phyloP scores from a whole-genome alignment of 2,113 vertebrate species.

The Spermophilus dauricus region DNA sequence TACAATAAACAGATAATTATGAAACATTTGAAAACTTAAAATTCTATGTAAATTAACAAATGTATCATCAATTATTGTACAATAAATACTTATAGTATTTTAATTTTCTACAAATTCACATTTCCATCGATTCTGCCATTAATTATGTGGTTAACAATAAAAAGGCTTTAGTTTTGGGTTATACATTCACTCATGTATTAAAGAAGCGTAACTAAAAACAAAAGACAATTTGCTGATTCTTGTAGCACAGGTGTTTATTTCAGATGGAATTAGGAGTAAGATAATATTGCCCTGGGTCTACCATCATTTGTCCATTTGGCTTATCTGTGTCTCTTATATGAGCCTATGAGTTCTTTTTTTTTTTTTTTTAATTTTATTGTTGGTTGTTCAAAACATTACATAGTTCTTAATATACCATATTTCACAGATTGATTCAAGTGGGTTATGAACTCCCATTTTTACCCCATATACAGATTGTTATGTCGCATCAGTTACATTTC shows the following conservation, averaged over 20 bases:
- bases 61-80: neutral
- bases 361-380: too few species aligned
- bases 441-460: too few species aligned
- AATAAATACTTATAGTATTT: neutral
- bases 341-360: neutral
- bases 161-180: neutral
- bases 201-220: neutral
- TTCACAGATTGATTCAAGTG: too few species aligned
- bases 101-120: neutral
- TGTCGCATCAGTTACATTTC: too few species aligned
- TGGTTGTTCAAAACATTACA: too few species aligned
- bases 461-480: too few species aligned
- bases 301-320: neutral
- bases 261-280: neutral
- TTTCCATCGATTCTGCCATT: neutral
- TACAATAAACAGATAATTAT: neutral
- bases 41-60: neutral
- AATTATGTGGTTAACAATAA: neutral
- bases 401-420: too few species aligned
- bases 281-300: neutral
- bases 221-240: neutral
- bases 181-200: neutral
- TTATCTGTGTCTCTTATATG: neutral
- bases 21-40: neutral
- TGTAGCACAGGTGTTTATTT: neutral